phyloP scores from a whole-genome alignment of 2,113 vertebrate genomes.

The Alaudala cheleensis region DNA sequence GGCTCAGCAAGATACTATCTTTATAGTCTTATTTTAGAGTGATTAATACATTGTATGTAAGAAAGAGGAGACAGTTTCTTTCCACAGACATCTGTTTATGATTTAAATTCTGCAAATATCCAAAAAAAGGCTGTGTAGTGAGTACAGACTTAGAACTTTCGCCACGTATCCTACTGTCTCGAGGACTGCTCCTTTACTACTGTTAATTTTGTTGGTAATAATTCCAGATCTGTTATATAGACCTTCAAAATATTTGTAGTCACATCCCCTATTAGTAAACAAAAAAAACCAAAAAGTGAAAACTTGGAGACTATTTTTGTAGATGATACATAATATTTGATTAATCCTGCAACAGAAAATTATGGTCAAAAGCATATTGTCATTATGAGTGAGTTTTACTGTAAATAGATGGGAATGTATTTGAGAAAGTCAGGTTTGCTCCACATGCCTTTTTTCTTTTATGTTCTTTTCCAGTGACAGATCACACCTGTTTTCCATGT shows the following conservation, averaged over 20 bases:
- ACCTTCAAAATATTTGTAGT: neutral
- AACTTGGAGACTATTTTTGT: neutral
- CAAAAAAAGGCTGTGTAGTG: slow-evolving; percentile 13
- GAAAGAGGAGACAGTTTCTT: slow-evolving; percentile 29
- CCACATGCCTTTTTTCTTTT: neutral
- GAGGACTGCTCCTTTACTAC: neutral
- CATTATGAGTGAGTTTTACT: neutral
- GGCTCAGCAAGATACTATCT: slow-evolving; percentile 29
- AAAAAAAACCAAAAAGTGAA: neutral
- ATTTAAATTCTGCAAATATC: slow-evolving; percentile 56
- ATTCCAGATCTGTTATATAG: neutral
- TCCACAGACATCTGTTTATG: slow-evolving; percentile 62
- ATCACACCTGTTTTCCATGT: neutral
- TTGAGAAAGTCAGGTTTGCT: neutral
- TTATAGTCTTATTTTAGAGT: slow-evolving; percentile 50
- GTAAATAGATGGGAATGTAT: neutral
- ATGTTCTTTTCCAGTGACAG: neutral
- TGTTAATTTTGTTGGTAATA: slow-evolving; percentile 1
- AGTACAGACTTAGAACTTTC: slow-evolving; percentile 8
- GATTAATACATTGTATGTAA: slow-evolving; percentile 58
- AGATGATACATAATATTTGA: neutral
- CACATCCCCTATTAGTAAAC: neutral
- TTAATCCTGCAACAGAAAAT: neutral
- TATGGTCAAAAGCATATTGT: neutral
- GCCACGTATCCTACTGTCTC: slow-evolving; percentile 3